These are phyloP conservation scores for Trichosurus vulpecula DNA, from an alignment of 2,797 vertebrate genomes.

Conservation along the genomic window DNA sequence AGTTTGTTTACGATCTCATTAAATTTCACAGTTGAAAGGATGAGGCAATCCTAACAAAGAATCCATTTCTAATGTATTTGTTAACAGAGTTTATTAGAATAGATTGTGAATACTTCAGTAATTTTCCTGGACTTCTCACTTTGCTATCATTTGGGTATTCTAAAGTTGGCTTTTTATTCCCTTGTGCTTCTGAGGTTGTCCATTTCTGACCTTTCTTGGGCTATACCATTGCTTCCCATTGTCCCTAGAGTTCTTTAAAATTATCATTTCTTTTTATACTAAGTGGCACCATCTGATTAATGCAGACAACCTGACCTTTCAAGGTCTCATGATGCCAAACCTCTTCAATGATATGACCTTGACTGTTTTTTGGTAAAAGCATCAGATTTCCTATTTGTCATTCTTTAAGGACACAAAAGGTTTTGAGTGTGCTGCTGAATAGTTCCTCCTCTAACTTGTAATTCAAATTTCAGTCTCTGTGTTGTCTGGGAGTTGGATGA, in stretches of 20 bases:
- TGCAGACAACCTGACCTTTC: conserved; percentile 17
- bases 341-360: conserved; percentile 29
- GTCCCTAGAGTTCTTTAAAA: conserved; percentile 25
- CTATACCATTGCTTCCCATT: conserved; percentile 40
- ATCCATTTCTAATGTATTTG: not conserved
- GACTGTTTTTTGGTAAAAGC: not conserved
- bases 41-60: conserved; percentile 12
- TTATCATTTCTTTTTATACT: conserved; percentile 56
- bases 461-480: not conserved
- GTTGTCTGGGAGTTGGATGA: not conserved
- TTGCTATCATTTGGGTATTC: conserved; percentile 32
- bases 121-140: not conserved
- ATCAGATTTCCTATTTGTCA: conserved; percentile 20
- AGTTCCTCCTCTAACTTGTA: not conserved
- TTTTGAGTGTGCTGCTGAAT: not conserved
- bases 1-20: conserved; percentile 24
- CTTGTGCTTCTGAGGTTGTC: conserved; percentile 46
- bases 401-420: not conserved
- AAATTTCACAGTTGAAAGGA: conserved; percentile 39
- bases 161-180: not conserved
- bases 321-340: not conserved
- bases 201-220: conserved; percentile 56
- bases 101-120: not conserved
- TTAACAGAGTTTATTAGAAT: conserved; percentile 11
- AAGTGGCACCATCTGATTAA: conserved; percentile 49